Evolutionary conservation across 2,888 invertebrate genomes (phyloP).

Genomic region (Prosapia bicincta): DNA sequence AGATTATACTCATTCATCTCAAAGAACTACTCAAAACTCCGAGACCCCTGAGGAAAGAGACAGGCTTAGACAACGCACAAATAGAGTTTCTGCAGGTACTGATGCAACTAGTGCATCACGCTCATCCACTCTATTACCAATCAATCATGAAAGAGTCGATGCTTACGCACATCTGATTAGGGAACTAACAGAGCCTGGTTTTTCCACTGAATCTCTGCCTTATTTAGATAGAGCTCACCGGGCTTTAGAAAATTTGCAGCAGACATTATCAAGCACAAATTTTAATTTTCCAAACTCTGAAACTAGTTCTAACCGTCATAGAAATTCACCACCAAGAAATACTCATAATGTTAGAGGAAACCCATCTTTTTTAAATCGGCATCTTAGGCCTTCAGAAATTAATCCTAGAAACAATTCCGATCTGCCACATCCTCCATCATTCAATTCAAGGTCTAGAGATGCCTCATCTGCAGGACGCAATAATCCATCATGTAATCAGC

Average conservation of each 20-base stretch:
- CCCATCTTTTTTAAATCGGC: background rate
- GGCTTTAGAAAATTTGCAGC: no score
- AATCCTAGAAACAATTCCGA: background rate
- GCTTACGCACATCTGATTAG: no score
- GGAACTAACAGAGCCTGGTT: no score
- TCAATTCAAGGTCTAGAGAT: background rate
- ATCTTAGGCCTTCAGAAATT: background rate
- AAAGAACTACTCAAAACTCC: background rate
- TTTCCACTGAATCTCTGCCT: no score
- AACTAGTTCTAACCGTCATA: background rate
- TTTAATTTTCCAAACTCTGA: background rate
- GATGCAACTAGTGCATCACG: slow-evolving; percentile 36
- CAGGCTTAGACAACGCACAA: no score
- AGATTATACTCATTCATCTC: background rate
- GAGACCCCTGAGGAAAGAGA: background rate
- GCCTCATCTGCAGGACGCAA: background rate
- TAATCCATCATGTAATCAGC: background rate
- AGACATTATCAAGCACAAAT: no score
- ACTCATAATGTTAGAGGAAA: no score
- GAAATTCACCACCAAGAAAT: background rate
- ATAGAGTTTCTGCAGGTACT: slow-evolving; percentile 23
- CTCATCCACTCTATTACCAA: slow-evolving; percentile 35
- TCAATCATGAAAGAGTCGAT: no score
- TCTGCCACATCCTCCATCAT: background rate
- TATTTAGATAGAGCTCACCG: no score